Evolutionary conservation across 2,797 vertebrate genomes (phyloP).

Genomic region (Tauraco hartlaubi): DNA sequence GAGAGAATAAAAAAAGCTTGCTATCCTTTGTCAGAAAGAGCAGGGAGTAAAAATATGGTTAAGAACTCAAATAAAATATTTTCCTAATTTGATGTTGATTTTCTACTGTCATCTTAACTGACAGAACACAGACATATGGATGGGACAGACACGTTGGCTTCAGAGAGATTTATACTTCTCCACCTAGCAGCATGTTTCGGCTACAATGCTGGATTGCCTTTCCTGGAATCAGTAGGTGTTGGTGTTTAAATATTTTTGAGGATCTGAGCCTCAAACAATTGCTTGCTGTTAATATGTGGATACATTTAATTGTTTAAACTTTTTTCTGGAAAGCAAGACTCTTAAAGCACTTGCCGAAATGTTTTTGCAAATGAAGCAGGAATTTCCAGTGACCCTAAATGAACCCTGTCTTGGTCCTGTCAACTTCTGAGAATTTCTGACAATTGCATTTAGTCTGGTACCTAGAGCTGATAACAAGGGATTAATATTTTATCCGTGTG

Average conservation of each 20-base stretch:
- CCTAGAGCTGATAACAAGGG: constrained; percentile 27
- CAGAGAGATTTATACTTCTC: background rate
- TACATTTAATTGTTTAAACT: background rate
- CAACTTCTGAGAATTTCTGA: constrained; percentile 35
- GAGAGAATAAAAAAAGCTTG: background rate
- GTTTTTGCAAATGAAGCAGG: constrained; percentile 15
- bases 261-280: background rate
- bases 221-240: background rate
- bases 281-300: background rate
- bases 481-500: constrained; percentile 49
- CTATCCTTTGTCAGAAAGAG: background rate
- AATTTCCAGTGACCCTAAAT: constrained; percentile 29
- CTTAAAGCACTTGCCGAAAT: background rate
- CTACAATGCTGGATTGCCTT: background rate
- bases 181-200: background rate
- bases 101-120: background rate
- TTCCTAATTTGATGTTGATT: background rate
- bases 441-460: constrained; percentile 6
- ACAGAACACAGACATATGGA: background rate
- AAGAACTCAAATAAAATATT: background rate
- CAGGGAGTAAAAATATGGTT: background rate
- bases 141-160: background rate
- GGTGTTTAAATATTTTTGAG: background rate
- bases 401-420: constrained; percentile 9
- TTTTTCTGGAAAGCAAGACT: background rate